phyloP scores from a whole-genome alignment of 2,113 vertebrate species.

The Neopipo cinnamomea region DNA sequence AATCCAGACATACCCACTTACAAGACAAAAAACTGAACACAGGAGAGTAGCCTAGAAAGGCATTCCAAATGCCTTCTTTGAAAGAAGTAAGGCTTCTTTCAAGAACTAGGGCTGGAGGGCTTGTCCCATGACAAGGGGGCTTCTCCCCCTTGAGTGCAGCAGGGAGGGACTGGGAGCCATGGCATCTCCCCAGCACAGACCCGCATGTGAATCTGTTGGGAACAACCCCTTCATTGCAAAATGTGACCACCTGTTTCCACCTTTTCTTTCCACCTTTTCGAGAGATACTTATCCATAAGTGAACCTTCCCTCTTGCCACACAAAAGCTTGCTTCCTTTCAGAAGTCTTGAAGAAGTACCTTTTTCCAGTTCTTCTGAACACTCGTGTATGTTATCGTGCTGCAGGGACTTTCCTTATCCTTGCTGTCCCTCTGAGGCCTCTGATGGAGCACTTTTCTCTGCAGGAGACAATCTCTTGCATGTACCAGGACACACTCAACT shows the following conservation, averaged over 20 bases:
- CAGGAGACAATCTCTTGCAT: rapidly evolving
- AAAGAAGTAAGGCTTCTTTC: background rate
- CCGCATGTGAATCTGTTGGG: rapidly evolving
- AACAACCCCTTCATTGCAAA: background rate
- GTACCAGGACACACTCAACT: background rate
- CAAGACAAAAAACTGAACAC: background rate
- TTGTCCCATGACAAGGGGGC: background rate
- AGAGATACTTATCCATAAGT: background rate
- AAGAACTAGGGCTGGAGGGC: background rate
- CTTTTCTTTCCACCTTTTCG: background rate
- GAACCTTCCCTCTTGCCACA: background rate
- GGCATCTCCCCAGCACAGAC: background rate
- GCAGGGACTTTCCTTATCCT: background rate
- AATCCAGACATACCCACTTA: background rate
- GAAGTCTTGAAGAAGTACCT: background rate
- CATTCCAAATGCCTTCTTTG: too few species aligned
- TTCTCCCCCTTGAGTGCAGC: background rate
- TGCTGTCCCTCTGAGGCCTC: background rate
- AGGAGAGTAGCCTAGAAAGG: background rate
- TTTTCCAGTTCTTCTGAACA: background rate
- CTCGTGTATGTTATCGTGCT: background rate
- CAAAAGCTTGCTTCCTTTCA: background rate
- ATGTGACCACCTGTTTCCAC: background rate
- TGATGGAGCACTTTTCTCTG: background rate
- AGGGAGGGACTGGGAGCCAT: background rate